A percentile compares a stretch with the other conserved stretches of the same genome.
Evolutionary conservation across 2,888 invertebrate genomes (phyloP).

Genomic region (Chouioia cunea): DNA sequence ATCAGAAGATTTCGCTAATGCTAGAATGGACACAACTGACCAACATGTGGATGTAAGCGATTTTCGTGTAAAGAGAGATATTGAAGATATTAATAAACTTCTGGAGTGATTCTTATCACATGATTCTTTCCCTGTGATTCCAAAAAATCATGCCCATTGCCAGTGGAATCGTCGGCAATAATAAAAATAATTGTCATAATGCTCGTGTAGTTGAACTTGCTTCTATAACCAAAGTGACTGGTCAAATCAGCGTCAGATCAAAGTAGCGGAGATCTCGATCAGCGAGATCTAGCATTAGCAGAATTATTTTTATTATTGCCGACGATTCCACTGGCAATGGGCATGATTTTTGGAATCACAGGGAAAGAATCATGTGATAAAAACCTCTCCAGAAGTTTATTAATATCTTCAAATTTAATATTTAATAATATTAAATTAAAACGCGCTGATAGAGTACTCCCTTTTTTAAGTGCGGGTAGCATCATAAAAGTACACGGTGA

Average conservation of each 20-base stretch:
- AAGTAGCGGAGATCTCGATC: no score
- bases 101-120: no score
- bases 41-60: not conserved
- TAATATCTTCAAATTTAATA: constrained; percentile 42
- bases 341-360: no score
- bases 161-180: constrained; percentile 49
- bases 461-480: constrained; percentile 57
- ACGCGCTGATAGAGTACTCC: constrained; percentile 46
- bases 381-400: constrained; percentile 44
- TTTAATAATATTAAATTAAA: constrained; percentile 4
- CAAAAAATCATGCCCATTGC: no score
- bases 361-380: no score
- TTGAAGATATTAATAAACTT: constrained; percentile 44
- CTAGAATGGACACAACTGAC: no score
- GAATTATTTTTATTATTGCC: constrained; percentile 51
- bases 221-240: constrained; percentile 56
- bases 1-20: not conserved
- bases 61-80: not conserved
- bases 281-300: constrained; percentile 54
- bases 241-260: no score
- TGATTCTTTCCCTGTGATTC: no score
- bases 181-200: constrained; percentile 52
- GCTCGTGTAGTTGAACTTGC: constrained; percentile 55
- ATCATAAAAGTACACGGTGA: constrained; percentile 57
- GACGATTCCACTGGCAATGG: no score